Percentiles rank a stretch among this genome's conserved stretches.
phyloP scores from a whole-genome alignment of 2,888 invertebrate genomes.

The Dryocosmus kuriphilus region DNA sequence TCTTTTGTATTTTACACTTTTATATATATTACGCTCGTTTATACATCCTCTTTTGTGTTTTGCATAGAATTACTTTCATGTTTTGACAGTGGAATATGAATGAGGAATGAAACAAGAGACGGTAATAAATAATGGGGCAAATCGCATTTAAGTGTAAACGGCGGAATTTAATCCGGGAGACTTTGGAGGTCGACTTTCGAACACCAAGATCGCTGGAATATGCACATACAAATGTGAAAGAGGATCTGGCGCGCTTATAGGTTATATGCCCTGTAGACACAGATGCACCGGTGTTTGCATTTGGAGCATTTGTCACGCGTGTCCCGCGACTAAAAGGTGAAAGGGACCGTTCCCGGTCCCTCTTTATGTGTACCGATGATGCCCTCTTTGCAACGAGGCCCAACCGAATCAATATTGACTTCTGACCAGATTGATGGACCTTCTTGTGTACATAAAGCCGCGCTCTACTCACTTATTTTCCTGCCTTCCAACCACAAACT shows the following conservation, averaged over 20 bases:
- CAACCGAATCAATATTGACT: slow-evolving; percentile 76
- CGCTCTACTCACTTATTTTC: slow-evolving; percentile 55
- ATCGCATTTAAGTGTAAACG: slow-evolving; percentile 36
- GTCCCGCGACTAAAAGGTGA: slow-evolving; percentile 71
- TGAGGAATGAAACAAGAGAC: slow-evolving; percentile 21
- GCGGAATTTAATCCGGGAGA: slow-evolving; percentile 35
- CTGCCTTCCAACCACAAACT: slow-evolving; percentile 46
- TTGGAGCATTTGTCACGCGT: slow-evolving; percentile 77
- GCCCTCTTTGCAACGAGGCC: slow-evolving; percentile 76
- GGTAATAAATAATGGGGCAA: slow-evolving; percentile 31
- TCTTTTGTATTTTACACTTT: background rate
- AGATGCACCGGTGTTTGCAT: slow-evolving; percentile 76
- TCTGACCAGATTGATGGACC: slow-evolving; percentile 76
- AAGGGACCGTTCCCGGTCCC: slow-evolving; percentile 71
- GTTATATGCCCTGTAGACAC: slow-evolving; percentile 68
- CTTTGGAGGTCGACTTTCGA: slow-evolving; percentile 29
- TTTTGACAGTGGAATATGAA: slow-evolving; percentile 33
- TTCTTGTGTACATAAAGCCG: slow-evolving; percentile 54
- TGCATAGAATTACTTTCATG: background rate
- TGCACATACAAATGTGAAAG: slow-evolving; percentile 36
- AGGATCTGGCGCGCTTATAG: slow-evolving; percentile 35
- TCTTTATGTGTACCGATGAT: slow-evolving; percentile 72
- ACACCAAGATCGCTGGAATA: slow-evolving; percentile 30
- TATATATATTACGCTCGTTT: background rate
- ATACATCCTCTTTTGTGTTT: background rate